phyloP scores from a whole-genome alignment of 2,113 vertebrate genomes.

The Crotophaga sulcirostris region DNA sequence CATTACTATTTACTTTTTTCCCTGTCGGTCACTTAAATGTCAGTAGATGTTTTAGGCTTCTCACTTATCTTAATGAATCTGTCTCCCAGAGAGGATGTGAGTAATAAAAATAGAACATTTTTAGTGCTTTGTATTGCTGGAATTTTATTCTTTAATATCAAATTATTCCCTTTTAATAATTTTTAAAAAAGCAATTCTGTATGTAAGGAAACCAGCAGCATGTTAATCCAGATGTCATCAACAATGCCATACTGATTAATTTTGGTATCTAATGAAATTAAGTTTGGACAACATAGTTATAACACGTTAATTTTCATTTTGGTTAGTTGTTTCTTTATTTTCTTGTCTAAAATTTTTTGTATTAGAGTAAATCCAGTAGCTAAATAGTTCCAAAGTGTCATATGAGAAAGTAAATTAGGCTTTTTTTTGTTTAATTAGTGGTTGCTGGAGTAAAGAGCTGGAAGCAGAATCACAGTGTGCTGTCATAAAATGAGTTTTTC shows the following conservation, averaged over 20 bases:
- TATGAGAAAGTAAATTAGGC: constrained; percentile 12
- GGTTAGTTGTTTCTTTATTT: not conserved
- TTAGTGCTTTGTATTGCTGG: not conserved
- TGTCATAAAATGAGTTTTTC: constrained; percentile 39
- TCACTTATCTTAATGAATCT: constrained; percentile 33
- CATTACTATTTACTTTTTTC: constrained; percentile 9
- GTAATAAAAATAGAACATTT: not conserved
- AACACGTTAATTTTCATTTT: not conserved
- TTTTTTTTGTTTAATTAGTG: not conserved
- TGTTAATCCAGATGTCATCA: constrained; percentile 23
- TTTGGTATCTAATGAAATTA: constrained; percentile 36
- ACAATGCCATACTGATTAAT: constrained; percentile 18
- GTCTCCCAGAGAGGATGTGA: not conserved
- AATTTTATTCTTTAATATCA: not conserved
- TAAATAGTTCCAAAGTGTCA: constrained; percentile 46
- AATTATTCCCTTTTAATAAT: not conserved
- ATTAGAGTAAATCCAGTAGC: not conserved
- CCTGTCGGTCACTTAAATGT: constrained; percentile 2
- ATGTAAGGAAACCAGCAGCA: constrained; percentile 29
- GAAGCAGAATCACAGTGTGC: constrained; percentile 20
- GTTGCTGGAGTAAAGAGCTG: not conserved
- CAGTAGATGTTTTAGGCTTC: not conserved
- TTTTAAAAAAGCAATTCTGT: not conserved
- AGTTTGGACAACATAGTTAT: not conserved
- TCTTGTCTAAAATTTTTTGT: not conserved